Base-by-base conservation (phyloP, 2,797 vertebrate genomes). In the Discoglossus pictus region DNA sequence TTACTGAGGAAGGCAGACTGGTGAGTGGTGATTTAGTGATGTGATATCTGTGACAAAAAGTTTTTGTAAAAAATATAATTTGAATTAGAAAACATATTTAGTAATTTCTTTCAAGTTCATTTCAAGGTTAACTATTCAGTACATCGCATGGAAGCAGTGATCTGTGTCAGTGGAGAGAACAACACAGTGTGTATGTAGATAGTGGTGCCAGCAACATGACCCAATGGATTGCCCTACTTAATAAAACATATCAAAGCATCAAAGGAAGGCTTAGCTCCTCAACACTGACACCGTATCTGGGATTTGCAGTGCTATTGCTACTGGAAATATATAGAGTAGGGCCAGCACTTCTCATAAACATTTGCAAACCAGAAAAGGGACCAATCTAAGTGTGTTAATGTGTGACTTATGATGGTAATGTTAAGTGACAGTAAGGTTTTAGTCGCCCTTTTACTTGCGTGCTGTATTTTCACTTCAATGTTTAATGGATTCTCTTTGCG, bases 401-500 rank as follows among this genome's bases (percentile, higher is more conserved):
- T 9, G 43, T 35, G 15, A 18, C 8, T 12, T 17, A 11, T 68
- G 74, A 77, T 56, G 52, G n/a, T 73, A 75, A 77, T 40, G 0
- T 9, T 38, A 18, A 47, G 52, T 51, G 76, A 59, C 71, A 68
- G 59, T 18, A 7, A 40, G 35, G 36, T 36, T 35, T 47, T 40
- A 34, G 38, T 18, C 47, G 60, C 38, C 42, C 11, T 51, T 36
- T 3, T 3, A 16, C 56, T 59, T n/a, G 48, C 52, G 4, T 46
- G 66, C 59, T 58, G 48, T 21, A 24, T 72, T 72, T 75, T 59
- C 1, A 60, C 67, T 42, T 70, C 74, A 75, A 67, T 72, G 47
- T 73, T 74, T 76, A 76, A 78, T 79, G 70, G 76, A 63, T 74
- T 74, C 70, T 67, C 31, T 9, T 61, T 74, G 48, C 36, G 46